phyloP scores from a whole-genome alignment of 2,113 vertebrate genomes.

The Aplodontia rufa region DNA sequence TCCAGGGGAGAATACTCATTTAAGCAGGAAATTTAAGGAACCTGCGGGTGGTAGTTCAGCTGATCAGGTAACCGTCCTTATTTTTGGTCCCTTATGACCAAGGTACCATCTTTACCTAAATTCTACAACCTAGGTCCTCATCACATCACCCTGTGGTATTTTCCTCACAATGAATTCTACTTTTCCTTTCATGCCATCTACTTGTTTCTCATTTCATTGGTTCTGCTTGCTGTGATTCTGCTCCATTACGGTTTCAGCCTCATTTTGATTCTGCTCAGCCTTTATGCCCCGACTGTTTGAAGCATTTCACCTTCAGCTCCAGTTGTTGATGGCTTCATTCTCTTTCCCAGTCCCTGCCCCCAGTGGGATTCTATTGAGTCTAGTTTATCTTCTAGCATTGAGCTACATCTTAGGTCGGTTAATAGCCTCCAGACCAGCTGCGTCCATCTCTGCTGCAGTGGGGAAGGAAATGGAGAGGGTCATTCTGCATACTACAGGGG shows the following conservation, averaged over 20 bases:
- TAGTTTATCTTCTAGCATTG: not conserved
- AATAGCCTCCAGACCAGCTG: accelerated
- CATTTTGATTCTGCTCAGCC: not conserved
- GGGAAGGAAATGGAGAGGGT: not conserved
- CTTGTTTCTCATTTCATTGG: not conserved
- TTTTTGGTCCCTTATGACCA: not conserved
- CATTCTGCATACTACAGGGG: not conserved
- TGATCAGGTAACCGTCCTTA: not conserved
- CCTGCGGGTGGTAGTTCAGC: not conserved
- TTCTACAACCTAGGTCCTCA: not conserved
- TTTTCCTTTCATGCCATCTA: not conserved
- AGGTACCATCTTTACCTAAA: not conserved
- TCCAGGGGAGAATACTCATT: not conserved
- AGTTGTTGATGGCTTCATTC: not conserved
- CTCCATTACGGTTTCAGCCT: not conserved
- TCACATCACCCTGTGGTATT: not conserved
- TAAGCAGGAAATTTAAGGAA: not conserved
- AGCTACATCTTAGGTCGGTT: not conserved
- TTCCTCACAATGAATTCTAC: not conserved
- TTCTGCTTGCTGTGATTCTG: not conserved
- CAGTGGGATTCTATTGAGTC: not conserved
- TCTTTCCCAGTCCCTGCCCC: not conserved
- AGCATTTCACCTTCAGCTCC: not conserved
- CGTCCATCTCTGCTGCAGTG: not conserved
- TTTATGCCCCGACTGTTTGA: not conserved